Evolutionary conservation across 1,140 invertebrate species (phyloP).

Genomic region (Hylyphantes graminicola): DNA sequence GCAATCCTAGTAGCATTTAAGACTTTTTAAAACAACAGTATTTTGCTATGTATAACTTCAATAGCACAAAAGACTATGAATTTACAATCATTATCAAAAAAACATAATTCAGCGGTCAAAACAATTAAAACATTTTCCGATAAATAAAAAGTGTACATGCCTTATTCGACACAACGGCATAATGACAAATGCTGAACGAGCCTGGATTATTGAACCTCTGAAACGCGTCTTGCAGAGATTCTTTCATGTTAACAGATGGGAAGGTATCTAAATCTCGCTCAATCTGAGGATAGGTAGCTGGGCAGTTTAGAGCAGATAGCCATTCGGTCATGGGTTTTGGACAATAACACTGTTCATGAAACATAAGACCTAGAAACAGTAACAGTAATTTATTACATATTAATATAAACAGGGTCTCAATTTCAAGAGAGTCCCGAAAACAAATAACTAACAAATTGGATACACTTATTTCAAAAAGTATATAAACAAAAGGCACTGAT

Average conservation of each 20-base stretch:
- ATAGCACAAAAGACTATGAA: too few relatives aligned
- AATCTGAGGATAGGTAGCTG: constrained; percentile 76
- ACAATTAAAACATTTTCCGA: too few relatives aligned
- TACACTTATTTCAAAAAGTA: too few relatives aligned
- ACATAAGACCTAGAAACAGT: constrained; percentile 69
- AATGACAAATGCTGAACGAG: constrained; percentile 89
- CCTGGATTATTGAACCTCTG: constrained; percentile 78
- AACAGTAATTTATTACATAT: neutral
- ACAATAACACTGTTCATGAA: constrained; percentile 88
- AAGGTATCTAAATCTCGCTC: constrained; percentile 79
- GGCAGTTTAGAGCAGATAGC: constrained; percentile 67
- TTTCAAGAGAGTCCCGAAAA: too few relatives aligned
- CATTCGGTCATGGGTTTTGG: constrained; percentile 77
- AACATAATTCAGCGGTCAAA: constrained; percentile 6
- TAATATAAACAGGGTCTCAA: too few relatives aligned
- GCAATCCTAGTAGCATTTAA: too few relatives aligned
- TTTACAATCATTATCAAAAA: neutral
- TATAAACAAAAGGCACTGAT: too few relatives aligned
- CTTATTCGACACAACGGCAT: constrained; percentile 85
- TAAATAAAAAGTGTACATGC: constrained; percentile 67
- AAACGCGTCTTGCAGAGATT: constrained; percentile 75
- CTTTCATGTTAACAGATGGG: constrained; percentile 78
- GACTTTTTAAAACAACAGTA: too few relatives aligned
- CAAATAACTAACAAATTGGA: too few relatives aligned
- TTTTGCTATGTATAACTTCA: too few relatives aligned